Evolutionary conservation across 1,140 invertebrate species (phyloP).

Genomic region (Drosophila pandora): DNA sequence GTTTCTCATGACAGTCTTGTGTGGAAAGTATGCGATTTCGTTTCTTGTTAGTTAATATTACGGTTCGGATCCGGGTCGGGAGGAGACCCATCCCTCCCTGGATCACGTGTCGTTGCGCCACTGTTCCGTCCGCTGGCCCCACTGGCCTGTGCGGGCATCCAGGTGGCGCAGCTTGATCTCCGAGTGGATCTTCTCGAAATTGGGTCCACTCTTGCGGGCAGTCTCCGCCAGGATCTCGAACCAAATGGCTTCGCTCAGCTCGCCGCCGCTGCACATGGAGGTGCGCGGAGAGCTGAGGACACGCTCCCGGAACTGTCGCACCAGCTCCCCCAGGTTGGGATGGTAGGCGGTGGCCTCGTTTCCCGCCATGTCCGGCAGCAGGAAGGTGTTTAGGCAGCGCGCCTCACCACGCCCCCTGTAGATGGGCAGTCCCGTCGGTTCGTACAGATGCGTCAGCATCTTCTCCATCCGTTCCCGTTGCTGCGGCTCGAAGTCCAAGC

Average conservation of each 20-base stretch:
- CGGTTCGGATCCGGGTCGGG: background rate
- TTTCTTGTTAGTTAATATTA: background rate
- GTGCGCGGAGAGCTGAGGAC: slow-evolving; percentile 33
- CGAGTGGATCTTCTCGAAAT: slow-evolving; percentile 62
- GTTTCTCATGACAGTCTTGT: slow-evolving; percentile 1
- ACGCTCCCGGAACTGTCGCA: slow-evolving; percentile 59
- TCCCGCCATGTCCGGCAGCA: slow-evolving; percentile 57
- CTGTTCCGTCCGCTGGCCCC: slow-evolving; percentile 31
- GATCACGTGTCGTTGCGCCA: slow-evolving; percentile 49
- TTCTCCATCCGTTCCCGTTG: slow-evolving; percentile 44
- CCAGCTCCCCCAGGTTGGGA: slow-evolving; percentile 36
- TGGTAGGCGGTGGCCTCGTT: slow-evolving; percentile 51
- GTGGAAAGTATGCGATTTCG: background rate
- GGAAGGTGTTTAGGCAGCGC: slow-evolving; percentile 50
- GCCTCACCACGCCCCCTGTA: slow-evolving; percentile 56
- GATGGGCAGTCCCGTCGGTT: slow-evolving; percentile 58
- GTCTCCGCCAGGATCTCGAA: slow-evolving; percentile 62
- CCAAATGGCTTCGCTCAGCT: slow-evolving; percentile 59
- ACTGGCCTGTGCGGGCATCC: slow-evolving; percentile 38
- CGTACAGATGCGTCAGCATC: slow-evolving; percentile 54
- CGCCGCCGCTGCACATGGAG: slow-evolving; percentile 52
- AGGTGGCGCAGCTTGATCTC: slow-evolving; percentile 59
- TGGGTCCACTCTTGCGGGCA: slow-evolving; percentile 17
- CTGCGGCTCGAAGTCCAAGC: slow-evolving; percentile 54
- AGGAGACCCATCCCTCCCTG: background rate